Percentiles rank a stretch among this genome's conserved stretches.
Conservation (phyloP, 2,113 vertebrate species). For the Engystomops pustulosus region DNA sequence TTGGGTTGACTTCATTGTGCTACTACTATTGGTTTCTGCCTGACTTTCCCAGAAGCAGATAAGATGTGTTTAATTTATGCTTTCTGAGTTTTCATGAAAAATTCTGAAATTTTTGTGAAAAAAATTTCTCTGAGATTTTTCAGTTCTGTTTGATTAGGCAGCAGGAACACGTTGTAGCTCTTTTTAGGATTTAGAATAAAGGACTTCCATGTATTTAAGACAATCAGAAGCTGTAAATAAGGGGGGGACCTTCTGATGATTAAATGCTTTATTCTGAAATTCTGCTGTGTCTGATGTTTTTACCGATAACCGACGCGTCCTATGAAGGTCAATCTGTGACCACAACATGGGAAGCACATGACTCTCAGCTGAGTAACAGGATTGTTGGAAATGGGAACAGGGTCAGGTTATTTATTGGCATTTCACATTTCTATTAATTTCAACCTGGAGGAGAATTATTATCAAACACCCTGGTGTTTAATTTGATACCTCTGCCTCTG, state of each 20-base stretch:
- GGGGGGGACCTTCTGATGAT: not conserved
- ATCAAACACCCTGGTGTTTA: too few relatives aligned
- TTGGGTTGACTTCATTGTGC: too few relatives aligned
- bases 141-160: too few relatives aligned
- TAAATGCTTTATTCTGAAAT: not conserved
- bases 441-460: too few relatives aligned
- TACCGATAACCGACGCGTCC: not conserved
- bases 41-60: not conserved
- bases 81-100: not conserved
- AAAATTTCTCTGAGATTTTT: not conserved
- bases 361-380: not conserved
- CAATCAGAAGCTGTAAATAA: not conserved
- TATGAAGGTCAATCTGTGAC: not conserved
- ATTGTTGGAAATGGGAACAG: not conserved
- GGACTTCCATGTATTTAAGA: slow-evolving; percentile 20
- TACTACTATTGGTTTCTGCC: not conserved
- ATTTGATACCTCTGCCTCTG: too few relatives aligned
- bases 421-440: too few relatives aligned
- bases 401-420: not conserved
- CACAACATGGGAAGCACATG: not conserved
- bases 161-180: not conserved
- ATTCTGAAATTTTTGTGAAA: not conserved
- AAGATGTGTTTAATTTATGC: not conserved
- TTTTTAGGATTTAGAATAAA: slow-evolving; percentile 18
- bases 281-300: not conserved